Evolutionary conservation across 2,113 vertebrate species (phyloP).

Genomic region (Diadophis punctatus): DNA sequence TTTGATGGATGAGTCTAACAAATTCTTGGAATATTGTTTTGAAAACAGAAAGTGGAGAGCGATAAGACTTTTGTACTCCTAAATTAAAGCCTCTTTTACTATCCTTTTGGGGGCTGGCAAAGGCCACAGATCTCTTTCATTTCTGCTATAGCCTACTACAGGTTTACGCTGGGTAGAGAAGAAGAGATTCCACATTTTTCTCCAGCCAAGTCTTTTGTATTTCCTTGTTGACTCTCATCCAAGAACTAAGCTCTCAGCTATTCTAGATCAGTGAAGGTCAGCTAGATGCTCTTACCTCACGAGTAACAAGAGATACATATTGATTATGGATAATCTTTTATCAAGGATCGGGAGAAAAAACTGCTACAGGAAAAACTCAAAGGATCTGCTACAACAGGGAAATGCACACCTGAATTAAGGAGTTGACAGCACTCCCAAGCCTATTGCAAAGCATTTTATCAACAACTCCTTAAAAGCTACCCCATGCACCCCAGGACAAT

Average conservation of each 20-base stretch:
- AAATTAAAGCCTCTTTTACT: background rate
- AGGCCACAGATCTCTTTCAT: background rate
- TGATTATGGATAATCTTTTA: background rate
- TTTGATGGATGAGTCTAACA: background rate
- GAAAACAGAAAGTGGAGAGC: background rate
- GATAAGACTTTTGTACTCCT: background rate
- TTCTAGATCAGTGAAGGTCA: background rate
- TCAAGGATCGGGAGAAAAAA: background rate
- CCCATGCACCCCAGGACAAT: background rate
- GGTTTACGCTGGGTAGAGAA: background rate
- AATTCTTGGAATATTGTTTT: background rate
- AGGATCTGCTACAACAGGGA: background rate
- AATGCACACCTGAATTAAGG: background rate
- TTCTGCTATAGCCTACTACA: background rate
- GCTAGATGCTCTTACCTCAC: background rate
- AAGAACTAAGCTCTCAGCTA: background rate
- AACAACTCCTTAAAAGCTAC: background rate
- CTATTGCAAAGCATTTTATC: background rate
- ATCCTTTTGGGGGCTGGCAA: background rate
- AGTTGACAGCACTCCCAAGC: background rate
- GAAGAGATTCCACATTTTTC: background rate
- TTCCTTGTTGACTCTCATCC: background rate
- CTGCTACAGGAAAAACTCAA: background rate
- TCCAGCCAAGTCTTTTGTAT: background rate
- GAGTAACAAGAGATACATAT: background rate